phyloP scores from a whole-genome alignment of 2,797 vertebrate species.

The Yasuhikotakia modesta region DNA sequence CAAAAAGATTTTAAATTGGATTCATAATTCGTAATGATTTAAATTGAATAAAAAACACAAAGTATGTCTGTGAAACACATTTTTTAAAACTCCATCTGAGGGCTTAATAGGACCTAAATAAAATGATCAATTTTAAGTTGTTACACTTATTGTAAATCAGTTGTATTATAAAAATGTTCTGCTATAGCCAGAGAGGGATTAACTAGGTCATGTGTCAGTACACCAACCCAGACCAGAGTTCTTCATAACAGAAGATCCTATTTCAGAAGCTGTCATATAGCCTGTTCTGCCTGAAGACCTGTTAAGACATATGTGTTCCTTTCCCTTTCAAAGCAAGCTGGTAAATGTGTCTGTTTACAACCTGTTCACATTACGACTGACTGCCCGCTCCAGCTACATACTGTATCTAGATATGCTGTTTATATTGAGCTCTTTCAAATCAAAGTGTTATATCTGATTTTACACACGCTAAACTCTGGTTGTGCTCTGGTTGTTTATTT shows the following conservation, averaged over 20 bases:
- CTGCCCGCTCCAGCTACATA: neutral
- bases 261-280: slow-evolving; percentile 11
- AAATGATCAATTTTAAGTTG: no score
- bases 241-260: slow-evolving; percentile 20
- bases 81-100: no score
- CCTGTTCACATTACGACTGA: slow-evolving; percentile 17
- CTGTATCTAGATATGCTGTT: neutral
- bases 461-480: neutral
- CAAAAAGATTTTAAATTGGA: no score
- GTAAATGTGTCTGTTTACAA: neutral
- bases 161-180: neutral
- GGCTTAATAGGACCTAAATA: no score
- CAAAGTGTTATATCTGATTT: neutral
- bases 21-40: no score
- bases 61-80: neutral
- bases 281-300: slow-evolving; percentile 9
- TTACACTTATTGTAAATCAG: neutral
- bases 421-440: neutral
- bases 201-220: neutral
- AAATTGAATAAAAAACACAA: neutral
- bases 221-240: neutral
- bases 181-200: neutral
- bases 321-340: slow-evolving; percentile 9
- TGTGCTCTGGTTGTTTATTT: no score
- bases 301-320: neutral